phyloP scores from a whole-genome alignment of 2,888 invertebrate species.

The Callyntrura sp. region DNA sequence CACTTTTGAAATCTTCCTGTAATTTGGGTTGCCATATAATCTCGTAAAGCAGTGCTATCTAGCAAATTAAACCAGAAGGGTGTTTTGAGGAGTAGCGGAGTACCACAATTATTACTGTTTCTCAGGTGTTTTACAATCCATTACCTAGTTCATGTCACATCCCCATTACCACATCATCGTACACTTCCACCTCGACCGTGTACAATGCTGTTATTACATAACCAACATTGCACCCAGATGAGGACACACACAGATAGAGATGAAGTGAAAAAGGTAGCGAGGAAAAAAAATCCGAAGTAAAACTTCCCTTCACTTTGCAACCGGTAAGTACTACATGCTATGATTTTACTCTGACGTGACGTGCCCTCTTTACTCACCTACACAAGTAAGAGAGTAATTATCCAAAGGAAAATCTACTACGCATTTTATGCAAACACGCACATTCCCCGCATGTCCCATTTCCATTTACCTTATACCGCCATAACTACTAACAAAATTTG shows the following conservation, averaged over 20 bases:
- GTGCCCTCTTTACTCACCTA: not conserved
- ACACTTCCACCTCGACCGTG: not conserved
- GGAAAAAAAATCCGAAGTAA: not conserved
- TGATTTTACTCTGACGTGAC: not conserved
- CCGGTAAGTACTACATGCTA: not conserved
- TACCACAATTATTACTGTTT: constrained; percentile 16
- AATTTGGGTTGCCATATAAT: not conserved
- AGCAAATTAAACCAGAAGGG: not conserved
- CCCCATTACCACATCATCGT: constrained; percentile 15
- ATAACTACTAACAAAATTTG: no score
- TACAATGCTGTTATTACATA: not conserved
- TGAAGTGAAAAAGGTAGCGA: not conserved
- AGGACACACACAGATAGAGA: not conserved
- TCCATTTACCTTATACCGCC: no score
- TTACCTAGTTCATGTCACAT: constrained; percentile 3
- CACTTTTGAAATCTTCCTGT: not conserved
- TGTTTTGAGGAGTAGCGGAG: not conserved
- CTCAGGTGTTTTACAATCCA: not conserved
- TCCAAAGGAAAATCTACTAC: not conserved
- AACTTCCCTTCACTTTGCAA: not conserved
- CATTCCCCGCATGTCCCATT: no score
- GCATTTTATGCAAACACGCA: not conserved
- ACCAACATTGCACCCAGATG: not conserved
- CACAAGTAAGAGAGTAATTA: not conserved
- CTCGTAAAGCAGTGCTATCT: no score